phyloP scores from a whole-genome alignment of 2,797 vertebrate species.

The Thalassophryne amazonica region DNA sequence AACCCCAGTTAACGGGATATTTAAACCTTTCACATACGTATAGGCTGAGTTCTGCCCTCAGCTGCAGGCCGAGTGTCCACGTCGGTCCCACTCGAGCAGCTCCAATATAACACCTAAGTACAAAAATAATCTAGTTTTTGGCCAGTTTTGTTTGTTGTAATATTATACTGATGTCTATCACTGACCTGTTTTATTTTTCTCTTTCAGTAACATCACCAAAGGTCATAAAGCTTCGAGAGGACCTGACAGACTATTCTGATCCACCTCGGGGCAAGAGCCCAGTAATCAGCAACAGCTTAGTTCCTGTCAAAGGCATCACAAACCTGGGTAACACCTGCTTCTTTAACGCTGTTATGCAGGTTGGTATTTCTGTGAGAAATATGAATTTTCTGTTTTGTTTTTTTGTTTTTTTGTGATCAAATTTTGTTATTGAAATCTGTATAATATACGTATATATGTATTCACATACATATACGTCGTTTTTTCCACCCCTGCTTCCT shows the following conservation, averaged over 20 bases:
- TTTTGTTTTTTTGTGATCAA: too few relatives aligned
- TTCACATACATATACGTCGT: too few relatives aligned
- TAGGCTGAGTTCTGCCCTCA: neutral
- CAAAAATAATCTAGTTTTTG: neutral
- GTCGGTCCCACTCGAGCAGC: conserved; percentile 1
- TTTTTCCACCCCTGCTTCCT: too few relatives aligned
- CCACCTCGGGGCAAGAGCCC: conserved; percentile 78
- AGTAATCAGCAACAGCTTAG: conserved; percentile 71
- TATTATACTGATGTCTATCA: neutral
- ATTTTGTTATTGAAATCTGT: too few relatives aligned
- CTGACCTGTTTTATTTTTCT: conserved; percentile 13
- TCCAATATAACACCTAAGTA: neutral
- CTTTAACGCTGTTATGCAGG: conserved; percentile 99
- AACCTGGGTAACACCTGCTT: conserved; percentile 98
- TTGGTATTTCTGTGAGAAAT: conserved; percentile 70
- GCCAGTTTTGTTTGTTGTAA: neutral
- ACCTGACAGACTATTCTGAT: conserved; percentile 80
- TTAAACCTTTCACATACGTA: neutral
- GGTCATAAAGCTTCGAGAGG: conserved; percentile 85
- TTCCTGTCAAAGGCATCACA: conserved; percentile 93
- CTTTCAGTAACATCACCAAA: conserved; percentile 84
- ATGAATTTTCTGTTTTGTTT: too few relatives aligned
- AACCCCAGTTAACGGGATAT: conserved; percentile 13
- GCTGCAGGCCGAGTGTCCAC: neutral
- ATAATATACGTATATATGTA: too few relatives aligned